Conservation (phyloP, 2,797 vertebrate genomes). For the Lacerta viridis region DNA sequence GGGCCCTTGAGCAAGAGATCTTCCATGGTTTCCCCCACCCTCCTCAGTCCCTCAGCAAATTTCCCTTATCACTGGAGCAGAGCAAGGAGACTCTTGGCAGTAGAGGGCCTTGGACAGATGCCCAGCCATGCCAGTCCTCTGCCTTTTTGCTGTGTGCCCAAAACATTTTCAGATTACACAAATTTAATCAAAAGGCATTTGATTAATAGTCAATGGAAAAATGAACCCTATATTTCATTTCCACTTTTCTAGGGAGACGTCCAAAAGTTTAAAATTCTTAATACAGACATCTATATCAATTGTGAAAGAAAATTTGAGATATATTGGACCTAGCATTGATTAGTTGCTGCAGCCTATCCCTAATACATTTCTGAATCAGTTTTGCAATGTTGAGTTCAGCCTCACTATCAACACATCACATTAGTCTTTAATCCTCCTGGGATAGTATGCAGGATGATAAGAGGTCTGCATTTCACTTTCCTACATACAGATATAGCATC, state of each 20-base stretch:
- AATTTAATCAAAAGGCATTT: not conserved
- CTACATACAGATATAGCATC: not conserved
- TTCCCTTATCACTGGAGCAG: too few species aligned
- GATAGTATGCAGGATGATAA: constrained; percentile 26
- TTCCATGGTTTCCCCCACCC: too few species aligned
- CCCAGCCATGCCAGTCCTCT: rapidly evolving
- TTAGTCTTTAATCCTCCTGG: not conserved
- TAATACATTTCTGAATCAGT: not conserved
- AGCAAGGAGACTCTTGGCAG: too few species aligned
- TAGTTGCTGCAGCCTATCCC: not conserved
- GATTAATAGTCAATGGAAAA: not conserved
- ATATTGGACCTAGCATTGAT: not conserved
- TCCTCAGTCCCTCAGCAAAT: too few species aligned
- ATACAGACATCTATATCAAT: not conserved
- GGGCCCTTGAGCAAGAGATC: too few species aligned
- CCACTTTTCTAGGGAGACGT: constrained; percentile 1
- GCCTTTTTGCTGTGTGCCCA: not conserved
- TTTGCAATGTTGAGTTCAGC: not conserved
- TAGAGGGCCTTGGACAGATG: too few species aligned
- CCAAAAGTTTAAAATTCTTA: not conserved
- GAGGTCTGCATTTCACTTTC: not conserved
- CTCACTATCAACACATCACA: not conserved
- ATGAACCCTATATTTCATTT: not conserved
- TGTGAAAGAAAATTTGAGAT: not conserved
- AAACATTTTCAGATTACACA: not conserved